phyloP scores from a whole-genome alignment of 2,113 vertebrate species.

The Vanacampus margaritifer region DNA sequence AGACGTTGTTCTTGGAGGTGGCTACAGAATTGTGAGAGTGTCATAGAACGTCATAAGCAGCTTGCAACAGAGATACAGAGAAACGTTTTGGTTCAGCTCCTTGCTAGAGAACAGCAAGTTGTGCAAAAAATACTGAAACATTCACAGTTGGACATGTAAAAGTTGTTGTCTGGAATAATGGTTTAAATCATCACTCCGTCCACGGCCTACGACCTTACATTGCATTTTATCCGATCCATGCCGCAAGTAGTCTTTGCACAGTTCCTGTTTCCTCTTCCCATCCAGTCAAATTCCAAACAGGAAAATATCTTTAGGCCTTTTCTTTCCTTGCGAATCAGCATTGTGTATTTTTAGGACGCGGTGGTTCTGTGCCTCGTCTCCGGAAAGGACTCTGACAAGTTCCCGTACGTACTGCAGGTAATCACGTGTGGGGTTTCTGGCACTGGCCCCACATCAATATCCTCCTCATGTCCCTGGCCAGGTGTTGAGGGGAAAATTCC shows the following conservation, averaged over 20 bases:
- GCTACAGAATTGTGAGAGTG: no score
- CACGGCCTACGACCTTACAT: constrained; percentile 6
- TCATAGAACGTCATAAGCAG: no score
- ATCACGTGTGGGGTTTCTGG: constrained; percentile 55
- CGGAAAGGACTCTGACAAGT: constrained; percentile 56
- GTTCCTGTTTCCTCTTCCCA: constrained; percentile 22
- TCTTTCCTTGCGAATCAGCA: constrained; percentile 33
- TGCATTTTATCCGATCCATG: constrained; percentile 25
- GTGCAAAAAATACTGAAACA: no score
- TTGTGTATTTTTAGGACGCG: constrained; percentile 34
- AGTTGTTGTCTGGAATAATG: neutral
- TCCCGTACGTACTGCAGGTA: constrained; percentile 42
- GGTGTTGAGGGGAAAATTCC: constrained; percentile 68
- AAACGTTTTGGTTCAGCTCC: no score
- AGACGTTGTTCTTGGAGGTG: no score
- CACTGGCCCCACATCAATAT: constrained; percentile 54
- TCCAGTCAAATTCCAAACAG: constrained; percentile 43
- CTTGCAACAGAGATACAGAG: no score
- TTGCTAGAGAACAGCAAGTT: no score
- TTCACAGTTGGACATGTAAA: no score
- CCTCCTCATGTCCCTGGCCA: constrained; percentile 60
- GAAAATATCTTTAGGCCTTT: constrained; percentile 46
- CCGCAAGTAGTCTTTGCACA: constrained; percentile 32
- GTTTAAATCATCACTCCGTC: neutral
- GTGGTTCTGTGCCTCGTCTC: constrained; percentile 43